phyloP scores from a whole-genome alignment of 2,797 vertebrate species.

The Netta rufina region DNA sequence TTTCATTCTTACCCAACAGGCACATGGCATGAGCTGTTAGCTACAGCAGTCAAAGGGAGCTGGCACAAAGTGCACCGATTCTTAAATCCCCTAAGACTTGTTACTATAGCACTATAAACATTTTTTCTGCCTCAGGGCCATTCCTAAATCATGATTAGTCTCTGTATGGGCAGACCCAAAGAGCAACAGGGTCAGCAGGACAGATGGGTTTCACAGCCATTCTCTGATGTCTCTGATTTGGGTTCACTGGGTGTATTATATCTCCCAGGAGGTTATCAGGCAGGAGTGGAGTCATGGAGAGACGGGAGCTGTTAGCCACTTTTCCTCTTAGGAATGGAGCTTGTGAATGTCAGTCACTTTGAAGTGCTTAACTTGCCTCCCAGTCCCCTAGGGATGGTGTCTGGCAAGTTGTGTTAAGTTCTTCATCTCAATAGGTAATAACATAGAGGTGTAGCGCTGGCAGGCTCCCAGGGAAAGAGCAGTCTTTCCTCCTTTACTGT shows the following conservation, averaged over 20 bases:
- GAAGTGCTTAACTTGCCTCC: not conserved
- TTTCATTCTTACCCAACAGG: not conserved
- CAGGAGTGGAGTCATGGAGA: not conserved
- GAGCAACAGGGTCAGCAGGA: not conserved
- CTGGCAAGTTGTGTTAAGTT: not conserved
- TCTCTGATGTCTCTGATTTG: not conserved
- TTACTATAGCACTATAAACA: not conserved
- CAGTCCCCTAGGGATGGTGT: not conserved
- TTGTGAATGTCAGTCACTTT: not conserved
- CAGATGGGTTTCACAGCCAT: fast-evolving
- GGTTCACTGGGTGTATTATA: not conserved
- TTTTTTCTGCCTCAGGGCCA: not conserved
- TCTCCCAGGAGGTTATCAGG: not conserved
- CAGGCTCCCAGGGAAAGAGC: not conserved
- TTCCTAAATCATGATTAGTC: not conserved
- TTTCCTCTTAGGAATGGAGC: not conserved
- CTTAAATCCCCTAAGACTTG: not conserved
- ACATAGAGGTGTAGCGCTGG: not conserved
- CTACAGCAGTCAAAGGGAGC: not conserved
- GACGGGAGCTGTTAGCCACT: not conserved
- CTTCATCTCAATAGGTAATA: not conserved
- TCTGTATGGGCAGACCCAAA: fast-evolving
- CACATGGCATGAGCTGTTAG: fast-evolving
- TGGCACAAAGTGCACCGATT: not conserved
- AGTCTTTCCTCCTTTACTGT: not conserved